Conservation (phyloP, 1,140 invertebrate genomes). For the Drosophila obscura region DNA sequence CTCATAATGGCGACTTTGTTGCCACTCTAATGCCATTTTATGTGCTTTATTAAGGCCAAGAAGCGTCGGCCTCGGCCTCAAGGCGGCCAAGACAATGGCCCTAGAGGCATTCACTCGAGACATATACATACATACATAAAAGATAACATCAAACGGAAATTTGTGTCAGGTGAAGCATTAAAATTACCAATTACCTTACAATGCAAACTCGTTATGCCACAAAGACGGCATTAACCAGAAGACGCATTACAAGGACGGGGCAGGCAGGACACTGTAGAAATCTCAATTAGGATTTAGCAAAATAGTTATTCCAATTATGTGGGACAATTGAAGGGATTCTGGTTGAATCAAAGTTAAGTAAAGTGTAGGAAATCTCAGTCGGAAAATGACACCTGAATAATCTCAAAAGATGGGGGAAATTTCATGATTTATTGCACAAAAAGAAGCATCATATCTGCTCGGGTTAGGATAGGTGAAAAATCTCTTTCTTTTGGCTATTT, state of each 20-base stretch:
- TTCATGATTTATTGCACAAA: too few species aligned
- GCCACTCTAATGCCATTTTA: slow-evolving; percentile 75
- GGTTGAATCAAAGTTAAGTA: slow-evolving; percentile 23
- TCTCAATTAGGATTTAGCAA: slow-evolving; percentile 44
- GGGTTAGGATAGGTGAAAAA: too few species aligned
- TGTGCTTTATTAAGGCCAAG: slow-evolving; percentile 72
- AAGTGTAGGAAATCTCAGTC: too few species aligned
- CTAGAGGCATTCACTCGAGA: slow-evolving; percentile 23
- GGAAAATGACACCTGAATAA: too few species aligned
- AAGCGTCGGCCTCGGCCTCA: not conserved
- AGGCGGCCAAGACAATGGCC: not conserved
- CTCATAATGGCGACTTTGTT: slow-evolving; percentile 78
- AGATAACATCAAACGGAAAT: slow-evolving; percentile 58
- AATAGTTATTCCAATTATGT: slow-evolving; percentile 39
- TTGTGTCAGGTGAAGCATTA: slow-evolving; percentile 77
- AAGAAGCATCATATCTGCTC: too few species aligned
- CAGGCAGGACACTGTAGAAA: slow-evolving; percentile 6
- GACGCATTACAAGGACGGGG: not conserved
- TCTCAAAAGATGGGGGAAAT: not conserved
- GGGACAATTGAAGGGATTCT: slow-evolving; percentile 2
- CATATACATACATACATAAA: not conserved
- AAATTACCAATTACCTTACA: slow-evolving; percentile 69
- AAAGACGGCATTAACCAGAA: slow-evolving; percentile 29
- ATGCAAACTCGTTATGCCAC: slow-evolving; percentile 43
- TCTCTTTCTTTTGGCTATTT: not conserved